Evolutionary conservation across 2,888 invertebrate genomes (phyloP).

Genomic region (Corbicula japonica): DNA sequence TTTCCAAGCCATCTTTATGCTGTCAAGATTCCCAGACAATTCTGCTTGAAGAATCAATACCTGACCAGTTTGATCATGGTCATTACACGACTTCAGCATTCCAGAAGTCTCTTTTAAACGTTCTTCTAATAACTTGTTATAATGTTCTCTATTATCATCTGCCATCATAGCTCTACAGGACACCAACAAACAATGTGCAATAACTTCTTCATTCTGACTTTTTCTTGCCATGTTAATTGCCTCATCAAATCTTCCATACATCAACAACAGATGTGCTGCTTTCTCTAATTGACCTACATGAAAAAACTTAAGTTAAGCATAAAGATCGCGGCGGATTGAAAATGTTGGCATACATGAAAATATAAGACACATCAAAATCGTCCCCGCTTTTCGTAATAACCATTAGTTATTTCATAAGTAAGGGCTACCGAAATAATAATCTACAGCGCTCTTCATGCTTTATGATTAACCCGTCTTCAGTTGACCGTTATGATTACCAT

Average conservation of each 20-base stretch:
- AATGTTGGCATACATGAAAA: no score
- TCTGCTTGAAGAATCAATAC: slow-evolving; percentile 51
- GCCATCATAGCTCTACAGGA: slow-evolving; percentile 65
- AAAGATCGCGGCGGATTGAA: no score
- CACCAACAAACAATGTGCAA: slow-evolving; percentile 68
- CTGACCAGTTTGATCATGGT: slow-evolving; percentile 58
- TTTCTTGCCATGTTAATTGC: slow-evolving; percentile 67
- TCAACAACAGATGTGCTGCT: slow-evolving; percentile 68
- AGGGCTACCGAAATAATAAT: no score
- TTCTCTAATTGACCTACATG: slow-evolving; percentile 65
- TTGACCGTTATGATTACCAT: not conserved
- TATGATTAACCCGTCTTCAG: no score
- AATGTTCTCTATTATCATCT: slow-evolving; percentile 6
- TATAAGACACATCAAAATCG: no score
- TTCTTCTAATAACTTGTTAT: slow-evolving; percentile 17
- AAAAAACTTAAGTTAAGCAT: not conserved
- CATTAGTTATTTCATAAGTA: no score
- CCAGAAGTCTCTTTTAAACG: slow-evolving; percentile 56
- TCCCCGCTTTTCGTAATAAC: no score
- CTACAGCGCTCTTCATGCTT: no score
- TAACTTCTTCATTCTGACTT: slow-evolving; percentile 57
- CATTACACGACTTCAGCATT: slow-evolving; percentile 54
- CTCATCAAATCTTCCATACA: slow-evolving; percentile 64
- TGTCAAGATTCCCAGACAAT: slow-evolving; percentile 34
- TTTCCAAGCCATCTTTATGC: slow-evolving; percentile 62